Conservation (phyloP, 2,113 vertebrate species). For the Tachuris rubrigastra region DNA sequence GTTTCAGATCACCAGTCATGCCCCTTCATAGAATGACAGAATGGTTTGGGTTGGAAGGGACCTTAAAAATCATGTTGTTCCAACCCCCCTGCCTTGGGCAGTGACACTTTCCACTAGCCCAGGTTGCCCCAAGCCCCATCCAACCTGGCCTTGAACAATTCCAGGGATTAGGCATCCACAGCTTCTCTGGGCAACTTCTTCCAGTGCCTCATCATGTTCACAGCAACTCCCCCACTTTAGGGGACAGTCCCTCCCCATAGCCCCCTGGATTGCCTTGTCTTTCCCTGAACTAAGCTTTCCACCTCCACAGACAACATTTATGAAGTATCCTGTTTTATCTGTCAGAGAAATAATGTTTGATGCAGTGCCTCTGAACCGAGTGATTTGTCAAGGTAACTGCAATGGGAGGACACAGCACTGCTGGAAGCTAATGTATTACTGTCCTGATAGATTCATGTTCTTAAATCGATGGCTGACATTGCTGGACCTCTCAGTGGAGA, state of each 20-base stretch:
- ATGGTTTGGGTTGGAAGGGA: background rate
- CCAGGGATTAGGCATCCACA: background rate
- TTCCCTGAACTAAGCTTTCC: background rate
- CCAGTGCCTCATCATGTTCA: background rate
- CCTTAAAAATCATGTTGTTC: background rate
- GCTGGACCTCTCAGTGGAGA: conserved; percentile 4
- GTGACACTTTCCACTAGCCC: background rate
- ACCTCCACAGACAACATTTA: background rate
- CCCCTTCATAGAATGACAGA: background rate
- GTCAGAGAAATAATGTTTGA: background rate
- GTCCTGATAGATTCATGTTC: conserved; percentile 37
- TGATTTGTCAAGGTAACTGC: conserved; percentile 56
- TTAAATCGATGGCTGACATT: conserved; percentile 43
- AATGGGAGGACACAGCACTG: background rate
- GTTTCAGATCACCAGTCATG: background rate
- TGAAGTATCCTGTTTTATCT: conserved; percentile 1
- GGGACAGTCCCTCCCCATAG: background rate
- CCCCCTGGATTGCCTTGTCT: background rate
- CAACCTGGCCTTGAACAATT: background rate
- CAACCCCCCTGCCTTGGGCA: background rate
- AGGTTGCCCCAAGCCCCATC: background rate
- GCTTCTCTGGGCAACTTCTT: background rate
- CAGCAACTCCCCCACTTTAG: background rate
- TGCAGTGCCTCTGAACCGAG: conserved; percentile 1
- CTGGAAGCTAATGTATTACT: conserved; percentile 49